Evolutionary conservation across 2,113 vertebrate species (phyloP).

Genomic region (Natator depressus): DNA sequence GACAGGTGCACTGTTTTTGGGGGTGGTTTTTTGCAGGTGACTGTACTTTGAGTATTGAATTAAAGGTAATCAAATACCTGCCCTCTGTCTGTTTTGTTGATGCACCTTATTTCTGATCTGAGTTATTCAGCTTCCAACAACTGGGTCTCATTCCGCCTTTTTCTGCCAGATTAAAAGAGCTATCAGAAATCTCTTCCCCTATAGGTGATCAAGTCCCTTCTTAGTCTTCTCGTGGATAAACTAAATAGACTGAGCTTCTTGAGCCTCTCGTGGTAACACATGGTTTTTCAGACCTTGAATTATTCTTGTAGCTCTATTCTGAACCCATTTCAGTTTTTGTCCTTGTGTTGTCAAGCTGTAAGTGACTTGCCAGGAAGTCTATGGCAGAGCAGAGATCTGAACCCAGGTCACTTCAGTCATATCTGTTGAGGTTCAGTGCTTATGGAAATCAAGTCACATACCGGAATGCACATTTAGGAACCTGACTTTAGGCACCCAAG

Average conservation of each 20-base stretch:
- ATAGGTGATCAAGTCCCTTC: background rate
- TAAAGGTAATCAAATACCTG: background rate
- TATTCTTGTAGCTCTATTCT: background rate
- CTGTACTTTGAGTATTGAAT: background rate
- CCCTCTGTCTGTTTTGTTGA: background rate
- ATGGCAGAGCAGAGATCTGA: background rate
- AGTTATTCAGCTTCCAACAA: too few species aligned
- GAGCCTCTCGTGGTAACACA: background rate
- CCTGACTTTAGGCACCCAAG: background rate
- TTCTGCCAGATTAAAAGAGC: background rate
- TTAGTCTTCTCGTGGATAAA: background rate
- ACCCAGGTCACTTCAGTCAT: background rate
- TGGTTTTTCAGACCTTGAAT: background rate
- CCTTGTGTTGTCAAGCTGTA: background rate
- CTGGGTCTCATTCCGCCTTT: background rate
- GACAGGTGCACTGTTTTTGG: background rate
- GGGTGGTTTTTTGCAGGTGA: background rate
- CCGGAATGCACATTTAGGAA: background rate
- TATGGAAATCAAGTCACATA: background rate
- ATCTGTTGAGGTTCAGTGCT: background rate
- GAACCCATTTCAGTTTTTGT: background rate
- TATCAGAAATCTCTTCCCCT: background rate
- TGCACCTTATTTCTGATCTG: background rate
- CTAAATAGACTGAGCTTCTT: background rate
- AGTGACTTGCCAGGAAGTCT: background rate